phyloP scores from a whole-genome alignment of 2,113 vertebrate species.

The Cricetomys ansorgei region DNA sequence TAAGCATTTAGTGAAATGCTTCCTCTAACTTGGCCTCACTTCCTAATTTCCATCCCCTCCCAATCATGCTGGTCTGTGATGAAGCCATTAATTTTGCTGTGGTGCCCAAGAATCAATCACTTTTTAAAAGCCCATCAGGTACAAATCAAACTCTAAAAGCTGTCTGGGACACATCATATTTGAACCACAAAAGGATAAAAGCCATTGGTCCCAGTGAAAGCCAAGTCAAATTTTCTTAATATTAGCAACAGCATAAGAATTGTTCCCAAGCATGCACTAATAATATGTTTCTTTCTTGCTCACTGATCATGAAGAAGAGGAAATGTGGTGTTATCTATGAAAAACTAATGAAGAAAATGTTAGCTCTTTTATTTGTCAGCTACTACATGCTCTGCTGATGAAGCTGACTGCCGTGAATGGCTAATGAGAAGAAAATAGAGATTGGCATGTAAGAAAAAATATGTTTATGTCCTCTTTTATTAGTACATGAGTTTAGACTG shows the following conservation, averaged over 20 bases:
- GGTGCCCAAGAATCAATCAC: background rate
- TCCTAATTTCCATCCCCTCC: no score
- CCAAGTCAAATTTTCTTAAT: background rate
- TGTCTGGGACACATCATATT: background rate
- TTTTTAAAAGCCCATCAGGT: background rate
- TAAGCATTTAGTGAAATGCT: background rate
- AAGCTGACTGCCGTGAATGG: slow-evolving; percentile 58
- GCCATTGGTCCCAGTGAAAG: background rate
- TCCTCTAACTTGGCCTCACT: no score
- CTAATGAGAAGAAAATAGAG: slow-evolving; percentile 69
- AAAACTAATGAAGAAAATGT: slow-evolving; percentile 35
- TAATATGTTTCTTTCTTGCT: background rate
- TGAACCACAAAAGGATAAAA: background rate
- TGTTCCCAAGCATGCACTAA: background rate
- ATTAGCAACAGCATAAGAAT: background rate
- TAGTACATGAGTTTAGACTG: background rate
- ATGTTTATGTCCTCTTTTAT: slow-evolving; percentile 18
- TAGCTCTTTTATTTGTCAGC: background rate
- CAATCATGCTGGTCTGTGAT: background rate
- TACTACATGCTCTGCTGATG: slow-evolving; percentile 63
- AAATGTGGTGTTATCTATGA: background rate
- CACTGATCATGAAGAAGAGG: slow-evolving; percentile 53
- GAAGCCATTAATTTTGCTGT: background rate
- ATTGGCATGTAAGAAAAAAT: slow-evolving; percentile 39
- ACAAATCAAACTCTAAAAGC: background rate